Conservation (phyloP, 2,888 invertebrate species). For the Pristionchus fissidentatus region DNA sequence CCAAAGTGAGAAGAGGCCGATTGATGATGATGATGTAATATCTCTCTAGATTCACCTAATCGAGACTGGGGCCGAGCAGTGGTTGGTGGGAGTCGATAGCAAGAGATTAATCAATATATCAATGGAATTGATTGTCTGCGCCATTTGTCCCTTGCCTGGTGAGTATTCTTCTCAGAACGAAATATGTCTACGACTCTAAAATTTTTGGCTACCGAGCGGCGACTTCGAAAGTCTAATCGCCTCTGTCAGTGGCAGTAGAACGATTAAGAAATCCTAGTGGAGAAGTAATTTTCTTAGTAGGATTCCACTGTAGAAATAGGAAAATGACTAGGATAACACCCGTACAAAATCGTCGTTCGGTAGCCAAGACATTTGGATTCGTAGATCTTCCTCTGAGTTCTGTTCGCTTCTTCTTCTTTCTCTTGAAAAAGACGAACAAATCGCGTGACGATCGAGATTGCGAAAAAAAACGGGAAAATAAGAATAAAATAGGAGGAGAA, state of each 20-base stretch:
- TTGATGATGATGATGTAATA: background rate
- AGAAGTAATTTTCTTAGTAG: background rate
- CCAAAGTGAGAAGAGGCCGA: conserved; percentile 84
- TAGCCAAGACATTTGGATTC: too few relatives aligned
- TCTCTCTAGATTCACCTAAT: conserved; percentile 94
- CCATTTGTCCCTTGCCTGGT: conserved; percentile 35
- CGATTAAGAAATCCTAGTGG: background rate
- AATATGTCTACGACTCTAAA: too few relatives aligned
- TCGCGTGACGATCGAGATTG: too few relatives aligned
- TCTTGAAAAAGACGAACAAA: too few relatives aligned
- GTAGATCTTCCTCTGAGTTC: too few relatives aligned
- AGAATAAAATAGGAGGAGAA: background rate
- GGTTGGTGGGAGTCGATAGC: conserved; percentile 99
- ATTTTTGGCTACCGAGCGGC: too few relatives aligned
- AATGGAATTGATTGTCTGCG: conserved; percentile 19
- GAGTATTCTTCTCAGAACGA: background rate
- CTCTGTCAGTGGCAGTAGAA: background rate
- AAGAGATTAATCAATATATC: conserved; percentile 84
- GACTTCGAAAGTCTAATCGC: too few relatives aligned
- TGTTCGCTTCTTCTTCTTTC: too few relatives aligned
- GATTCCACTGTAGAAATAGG: too few relatives aligned
- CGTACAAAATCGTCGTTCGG: too few relatives aligned
- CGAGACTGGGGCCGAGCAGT: conserved; percentile 99
- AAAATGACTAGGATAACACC: too few relatives aligned
- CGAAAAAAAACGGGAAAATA: too few relatives aligned